A percentile compares a stretch with the other conserved stretches of the same genome.
Conservation (phyloP, 2,888 invertebrate genomes). For the Strigamia transsilvanica region DNA sequence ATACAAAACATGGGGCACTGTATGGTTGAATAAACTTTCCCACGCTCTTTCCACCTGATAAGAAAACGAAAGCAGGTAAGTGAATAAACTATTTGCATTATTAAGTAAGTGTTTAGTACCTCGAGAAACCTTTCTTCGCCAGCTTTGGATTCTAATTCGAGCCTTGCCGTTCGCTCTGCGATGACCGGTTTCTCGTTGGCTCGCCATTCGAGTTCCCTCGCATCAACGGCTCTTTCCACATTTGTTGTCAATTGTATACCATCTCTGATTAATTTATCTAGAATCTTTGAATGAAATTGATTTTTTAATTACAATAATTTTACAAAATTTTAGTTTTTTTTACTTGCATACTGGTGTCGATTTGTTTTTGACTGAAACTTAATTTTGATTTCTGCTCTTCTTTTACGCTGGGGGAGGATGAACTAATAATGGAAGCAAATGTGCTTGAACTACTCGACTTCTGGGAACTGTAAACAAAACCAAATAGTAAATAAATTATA, state of each 20-base stretch:
- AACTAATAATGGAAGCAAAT: background rate
- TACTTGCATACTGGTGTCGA: background rate
- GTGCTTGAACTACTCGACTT: background rate
- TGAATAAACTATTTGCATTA: background rate
- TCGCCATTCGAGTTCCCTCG: conserved; percentile 3
- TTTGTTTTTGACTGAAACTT: conserved; percentile 21
- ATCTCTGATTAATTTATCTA: conserved; percentile 48
- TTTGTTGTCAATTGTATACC: conserved; percentile 40
- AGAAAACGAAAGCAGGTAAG: background rate
- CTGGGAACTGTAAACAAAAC: background rate
- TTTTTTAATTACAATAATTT: background rate
- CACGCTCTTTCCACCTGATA: conserved; percentile 45
- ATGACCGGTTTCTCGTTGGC: conserved; percentile 3
- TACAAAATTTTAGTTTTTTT: background rate
- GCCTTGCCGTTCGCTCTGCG: background rate
- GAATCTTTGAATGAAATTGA: conserved; percentile 2
- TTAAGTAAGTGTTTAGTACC: background rate
- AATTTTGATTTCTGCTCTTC: background rate
- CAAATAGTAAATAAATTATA: background rate
- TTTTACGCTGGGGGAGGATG: background rate
- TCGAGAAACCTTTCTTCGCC: conserved; percentile 36
- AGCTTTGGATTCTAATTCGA: conserved; percentile 50
- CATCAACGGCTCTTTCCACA: conserved; percentile 48
- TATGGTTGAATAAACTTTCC: conserved; percentile 8
- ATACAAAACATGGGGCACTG: conserved; percentile 42